Percentiles rank a stretch among this genome's conserved stretches.
These are phyloP conservation scores for Salticus scenicus DNA, from an alignment of 2,888 invertebrate genomes.

Conservation along the genomic window DNA sequence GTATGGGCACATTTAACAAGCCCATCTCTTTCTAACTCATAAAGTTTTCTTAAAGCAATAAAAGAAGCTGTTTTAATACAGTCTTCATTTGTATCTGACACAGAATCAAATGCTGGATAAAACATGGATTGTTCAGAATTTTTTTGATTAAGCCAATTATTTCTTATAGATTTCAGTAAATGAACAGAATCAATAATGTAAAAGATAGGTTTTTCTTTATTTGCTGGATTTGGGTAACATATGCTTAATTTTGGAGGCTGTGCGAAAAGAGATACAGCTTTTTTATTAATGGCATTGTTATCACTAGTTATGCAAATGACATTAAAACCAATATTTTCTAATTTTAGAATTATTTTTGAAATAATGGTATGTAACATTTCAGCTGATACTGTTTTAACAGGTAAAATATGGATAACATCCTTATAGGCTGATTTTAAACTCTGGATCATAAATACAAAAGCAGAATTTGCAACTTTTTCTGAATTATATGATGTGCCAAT, in stretches of 20 bases:
- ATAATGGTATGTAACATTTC: too few species aligned
- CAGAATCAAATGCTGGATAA: background rate
- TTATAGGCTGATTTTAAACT: too few species aligned
- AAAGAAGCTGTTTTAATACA: background rate
- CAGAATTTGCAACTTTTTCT: too few species aligned
- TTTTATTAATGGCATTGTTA: slow-evolving; percentile 17
- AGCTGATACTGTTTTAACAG: too few species aligned
- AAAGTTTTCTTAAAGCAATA: background rate
- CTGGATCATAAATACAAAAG: too few species aligned
- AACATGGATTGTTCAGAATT: background rate
- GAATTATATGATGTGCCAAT: too few species aligned
- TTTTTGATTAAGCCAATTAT: slow-evolving; percentile 21
- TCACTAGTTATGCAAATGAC: background rate
- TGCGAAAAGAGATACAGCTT: background rate
- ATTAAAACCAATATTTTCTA: too few species aligned
- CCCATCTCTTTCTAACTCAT: background rate
- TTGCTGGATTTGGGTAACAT: background rate
- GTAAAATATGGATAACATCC: too few species aligned
- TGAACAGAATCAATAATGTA: slow-evolving; percentile 18
- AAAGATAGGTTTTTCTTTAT: background rate
- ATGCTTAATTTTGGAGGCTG: background rate
- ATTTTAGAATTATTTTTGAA: too few species aligned
- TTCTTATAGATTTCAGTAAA: slow-evolving; percentile 6
- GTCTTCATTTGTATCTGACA: background rate
- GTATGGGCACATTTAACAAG: background rate